Conservation (phyloP, 2,888 invertebrate genomes). For the Seira sanloemensis region DNA sequence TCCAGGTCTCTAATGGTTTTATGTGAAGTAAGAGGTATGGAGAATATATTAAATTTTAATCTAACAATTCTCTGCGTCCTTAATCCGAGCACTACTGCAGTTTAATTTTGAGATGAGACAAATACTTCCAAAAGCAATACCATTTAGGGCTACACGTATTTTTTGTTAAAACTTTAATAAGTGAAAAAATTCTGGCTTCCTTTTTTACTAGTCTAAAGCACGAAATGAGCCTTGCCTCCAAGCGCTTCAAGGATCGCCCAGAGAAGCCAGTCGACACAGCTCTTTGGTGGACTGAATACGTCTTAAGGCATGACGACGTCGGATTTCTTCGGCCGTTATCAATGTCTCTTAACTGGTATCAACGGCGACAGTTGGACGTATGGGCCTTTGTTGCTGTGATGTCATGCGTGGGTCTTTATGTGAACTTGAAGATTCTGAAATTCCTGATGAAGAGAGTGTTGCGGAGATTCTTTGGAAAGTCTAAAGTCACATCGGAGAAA, state of each 20-base stretch:
- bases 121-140: too few species aligned
- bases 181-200: too few species aligned
- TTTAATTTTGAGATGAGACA: too few species aligned
- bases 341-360: slow-evolving; percentile 53
- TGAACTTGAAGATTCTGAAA: background rate
- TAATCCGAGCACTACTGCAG: too few species aligned
- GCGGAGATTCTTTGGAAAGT: too few species aligned
- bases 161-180: slow-evolving; percentile 2
- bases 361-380: slow-evolving; percentile 60
- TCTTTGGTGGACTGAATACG: slow-evolving; percentile 63
- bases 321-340: slow-evolving; percentile 47
- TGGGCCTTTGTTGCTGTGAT: slow-evolving; percentile 57
- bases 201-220: slow-evolving; percentile 29
- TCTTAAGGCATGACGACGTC: slow-evolving; percentile 61
- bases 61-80: too few species aligned
- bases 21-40: too few species aligned
- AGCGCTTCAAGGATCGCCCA: slow-evolving; percentile 59
- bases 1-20: too few species aligned
- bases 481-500: too few species aligned
- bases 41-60: too few species aligned
- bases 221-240: slow-evolving; percentile 35
- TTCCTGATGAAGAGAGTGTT: too few species aligned
- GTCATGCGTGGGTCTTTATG: background rate
- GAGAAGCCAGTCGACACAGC: slow-evolving; percentile 65
- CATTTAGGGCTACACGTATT: too few species aligned